Conservation (phyloP, 2,888 invertebrate genomes). For the Cataglyphis altisquamis region DNA sequence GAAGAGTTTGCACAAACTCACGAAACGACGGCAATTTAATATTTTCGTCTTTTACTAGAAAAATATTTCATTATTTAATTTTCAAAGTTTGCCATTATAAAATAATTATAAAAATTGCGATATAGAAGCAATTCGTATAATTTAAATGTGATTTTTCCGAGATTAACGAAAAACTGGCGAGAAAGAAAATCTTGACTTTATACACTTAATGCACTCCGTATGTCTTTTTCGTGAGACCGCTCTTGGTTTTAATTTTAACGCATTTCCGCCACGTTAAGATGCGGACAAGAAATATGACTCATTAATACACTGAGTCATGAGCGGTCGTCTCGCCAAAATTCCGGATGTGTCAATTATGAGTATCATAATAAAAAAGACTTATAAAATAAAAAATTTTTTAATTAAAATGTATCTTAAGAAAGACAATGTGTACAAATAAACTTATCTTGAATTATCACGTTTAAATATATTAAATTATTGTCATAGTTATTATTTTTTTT, state of each 20-base stretch:
- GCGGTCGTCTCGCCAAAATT: conserved; percentile 61
- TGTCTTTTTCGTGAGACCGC: conserved; percentile 29
- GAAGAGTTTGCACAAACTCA: background rate
- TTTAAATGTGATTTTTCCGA: background rate
- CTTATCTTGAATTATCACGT: background rate
- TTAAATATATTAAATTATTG: background rate
- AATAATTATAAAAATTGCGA: background rate
- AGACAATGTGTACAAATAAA: background rate
- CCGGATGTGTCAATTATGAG: conserved; percentile 68
- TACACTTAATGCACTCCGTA: background rate
- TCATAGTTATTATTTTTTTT: background rate
- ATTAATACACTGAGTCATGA: conserved; percentile 59
- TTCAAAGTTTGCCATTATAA: background rate
- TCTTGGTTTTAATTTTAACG: conserved; percentile 66
- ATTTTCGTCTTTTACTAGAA: background rate
- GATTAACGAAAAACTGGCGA: background rate
- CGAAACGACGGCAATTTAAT: background rate
- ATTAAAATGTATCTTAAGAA: background rate
- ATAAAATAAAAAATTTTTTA: conserved; percentile 6
- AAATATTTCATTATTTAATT: background rate
- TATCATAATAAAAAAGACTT: conserved; percentile 58
- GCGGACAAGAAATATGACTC: conserved; percentile 58
- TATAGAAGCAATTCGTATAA: background rate
- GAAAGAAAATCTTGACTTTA: background rate
- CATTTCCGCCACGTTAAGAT: conserved; percentile 66